These are phyloP conservation scores for Peromyscus attwateri DNA, from an alignment of 2,797 vertebrate species.

Conservation along the genomic window DNA sequence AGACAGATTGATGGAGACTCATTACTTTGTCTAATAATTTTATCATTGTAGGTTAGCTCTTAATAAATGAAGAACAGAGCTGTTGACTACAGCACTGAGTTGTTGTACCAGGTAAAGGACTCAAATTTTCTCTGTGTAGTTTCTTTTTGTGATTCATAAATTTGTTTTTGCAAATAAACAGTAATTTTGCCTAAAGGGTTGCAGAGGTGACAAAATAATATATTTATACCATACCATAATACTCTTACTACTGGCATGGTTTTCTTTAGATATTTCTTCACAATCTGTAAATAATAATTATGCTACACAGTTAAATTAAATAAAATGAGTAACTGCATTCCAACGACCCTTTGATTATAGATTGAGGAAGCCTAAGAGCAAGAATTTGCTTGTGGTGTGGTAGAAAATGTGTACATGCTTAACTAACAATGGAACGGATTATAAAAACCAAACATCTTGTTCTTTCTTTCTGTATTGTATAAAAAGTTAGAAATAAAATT, in stretches of 20 bases:
- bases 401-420: constrained; percentile 71
- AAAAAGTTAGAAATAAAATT: constrained; percentile 76
- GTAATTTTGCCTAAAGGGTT: constrained; percentile 88
- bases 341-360: constrained; percentile 74
- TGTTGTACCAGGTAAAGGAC: constrained; percentile 87
- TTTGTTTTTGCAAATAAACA: constrained; percentile 90
- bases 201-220: constrained; percentile 83
- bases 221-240: constrained; percentile 71
- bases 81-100: constrained; percentile 87
- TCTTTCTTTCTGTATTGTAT: constrained; percentile 60
- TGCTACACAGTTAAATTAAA: constrained; percentile 72
- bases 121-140: constrained; percentile 84
- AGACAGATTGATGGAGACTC: constrained; percentile 89
- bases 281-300: constrained; percentile 82
- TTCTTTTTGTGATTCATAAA: constrained; percentile 85
- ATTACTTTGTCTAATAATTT: constrained; percentile 89
- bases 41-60: constrained; percentile 83
- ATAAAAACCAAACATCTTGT: constrained; percentile 64
- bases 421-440: constrained; percentile 37
- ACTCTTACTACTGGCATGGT: constrained; percentile 57
- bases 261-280: constrained; percentile 78
- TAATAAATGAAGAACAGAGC: constrained; percentile 89
- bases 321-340: constrained; percentile 74
- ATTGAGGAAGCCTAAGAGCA: constrained; percentile 60
- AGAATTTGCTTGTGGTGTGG: constrained; percentile 23